Evolutionary conservation across 2,888 invertebrate genomes (phyloP).

Genomic region (Cremastinae sp.): DNA sequence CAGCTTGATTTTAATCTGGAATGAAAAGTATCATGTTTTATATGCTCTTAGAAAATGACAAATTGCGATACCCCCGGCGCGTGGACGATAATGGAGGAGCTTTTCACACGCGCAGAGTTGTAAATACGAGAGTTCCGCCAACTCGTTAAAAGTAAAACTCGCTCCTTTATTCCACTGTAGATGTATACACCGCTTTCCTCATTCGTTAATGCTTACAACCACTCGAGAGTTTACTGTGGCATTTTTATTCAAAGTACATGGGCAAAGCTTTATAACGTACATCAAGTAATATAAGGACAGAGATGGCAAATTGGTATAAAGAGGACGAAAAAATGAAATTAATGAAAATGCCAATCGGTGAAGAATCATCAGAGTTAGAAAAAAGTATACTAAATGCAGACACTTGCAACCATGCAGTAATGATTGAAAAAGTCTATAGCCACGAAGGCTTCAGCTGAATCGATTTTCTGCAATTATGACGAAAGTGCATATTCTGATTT

Average conservation of each 20-base stretch:
- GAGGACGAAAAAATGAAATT: too few species aligned
- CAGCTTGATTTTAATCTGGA: not conserved
- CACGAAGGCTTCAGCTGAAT: too few species aligned
- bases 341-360: too few species aligned
- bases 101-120: slow-evolving; percentile 38
- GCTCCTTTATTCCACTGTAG: slow-evolving; percentile 22
- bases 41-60: not conserved
- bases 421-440: too few species aligned
- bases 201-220: slow-evolving; percentile 77
- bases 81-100: slow-evolving; percentile 31
- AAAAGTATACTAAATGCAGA: too few species aligned
- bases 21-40: not conserved
- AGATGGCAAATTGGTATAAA: too few species aligned
- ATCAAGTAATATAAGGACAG: too few species aligned
- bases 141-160: slow-evolving; percentile 77
- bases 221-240: slow-evolving; percentile 58
- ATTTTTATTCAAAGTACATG: slow-evolving; percentile 78
- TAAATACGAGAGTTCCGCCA: slow-evolving; percentile 64
- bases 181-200: slow-evolving; percentile 68
- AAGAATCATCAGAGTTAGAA: too few species aligned
- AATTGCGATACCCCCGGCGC: not conserved
- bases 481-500: too few species aligned
- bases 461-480: too few species aligned
- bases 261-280: too few species aligned
- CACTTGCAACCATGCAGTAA: too few species aligned